Percentiles rank a stretch among this genome's conserved stretches.
Evolutionary conservation across 30 jellyfish, hydroid and myxozoan species (phyloP).

Genomic region (Rhopilema esculentum): DNA sequence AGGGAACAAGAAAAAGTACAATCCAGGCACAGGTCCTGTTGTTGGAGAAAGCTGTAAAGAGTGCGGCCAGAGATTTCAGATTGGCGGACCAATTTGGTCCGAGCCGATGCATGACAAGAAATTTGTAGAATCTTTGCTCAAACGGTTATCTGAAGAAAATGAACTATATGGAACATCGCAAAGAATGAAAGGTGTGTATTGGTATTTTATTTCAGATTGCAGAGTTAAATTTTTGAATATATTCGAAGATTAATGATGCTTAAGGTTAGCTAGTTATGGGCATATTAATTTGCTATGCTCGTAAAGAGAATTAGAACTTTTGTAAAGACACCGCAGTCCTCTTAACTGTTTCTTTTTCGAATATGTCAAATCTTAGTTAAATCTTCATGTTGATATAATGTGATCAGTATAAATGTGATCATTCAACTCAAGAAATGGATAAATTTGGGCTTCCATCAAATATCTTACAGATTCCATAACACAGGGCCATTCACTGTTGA

Average conservation of each 20-base stretch:
- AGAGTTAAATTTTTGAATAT: too few species aligned
- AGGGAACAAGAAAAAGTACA: conserved; percentile 87
- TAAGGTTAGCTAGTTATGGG: too few species aligned
- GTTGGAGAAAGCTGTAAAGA: conserved; percentile 78
- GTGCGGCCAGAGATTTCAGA: conserved; percentile 80
- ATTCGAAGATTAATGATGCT: too few species aligned
- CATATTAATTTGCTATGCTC: too few species aligned
- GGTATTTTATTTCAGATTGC: too few species aligned
- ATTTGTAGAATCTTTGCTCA: conserved; percentile 69
- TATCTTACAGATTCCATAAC: too few species aligned
- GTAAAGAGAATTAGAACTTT: neutral
- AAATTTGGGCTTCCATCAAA: too few species aligned
- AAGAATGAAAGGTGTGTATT: conserved; percentile 93
- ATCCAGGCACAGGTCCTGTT: conserved; percentile 94
- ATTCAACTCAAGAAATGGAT: too few species aligned
- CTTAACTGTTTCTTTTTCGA: neutral
- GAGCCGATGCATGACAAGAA: conserved; percentile 80
- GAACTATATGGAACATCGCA: conserved; percentile 70
- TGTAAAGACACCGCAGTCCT: neutral
- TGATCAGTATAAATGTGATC: too few species aligned
- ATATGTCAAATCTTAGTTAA: neutral
- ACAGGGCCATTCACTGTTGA: too few species aligned
- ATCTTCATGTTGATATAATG: too few species aligned
- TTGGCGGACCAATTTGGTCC: conserved; percentile 98
- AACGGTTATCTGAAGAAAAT: conserved; percentile 49